A percentile compares a stretch with the other conserved stretches of the same genome.
These are phyloP conservation scores for Camarhynchus parvulus DNA, from an alignment of 2,113 vertebrate genomes.

Conservation along the genomic window DNA sequence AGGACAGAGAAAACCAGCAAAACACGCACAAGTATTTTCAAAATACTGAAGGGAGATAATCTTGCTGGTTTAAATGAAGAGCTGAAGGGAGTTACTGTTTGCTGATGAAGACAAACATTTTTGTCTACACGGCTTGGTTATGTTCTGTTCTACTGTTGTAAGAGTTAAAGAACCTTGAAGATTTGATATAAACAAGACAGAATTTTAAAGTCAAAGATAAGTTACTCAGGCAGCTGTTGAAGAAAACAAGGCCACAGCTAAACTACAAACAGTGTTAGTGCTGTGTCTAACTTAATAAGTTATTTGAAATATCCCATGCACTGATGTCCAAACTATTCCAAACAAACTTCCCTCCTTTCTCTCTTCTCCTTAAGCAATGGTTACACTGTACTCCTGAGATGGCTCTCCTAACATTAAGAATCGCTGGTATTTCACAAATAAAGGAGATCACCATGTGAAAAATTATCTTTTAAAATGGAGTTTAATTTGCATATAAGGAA, in stretches of 20 bases:
- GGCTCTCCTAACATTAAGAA: slow-evolving; percentile 58
- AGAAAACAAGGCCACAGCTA: background rate
- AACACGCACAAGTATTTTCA: background rate
- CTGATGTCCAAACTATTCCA: background rate
- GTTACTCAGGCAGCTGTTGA: slow-evolving; percentile 20
- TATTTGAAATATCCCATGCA: slow-evolving; percentile 3
- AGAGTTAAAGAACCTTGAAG: slow-evolving; percentile 34
- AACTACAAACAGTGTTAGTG: background rate
- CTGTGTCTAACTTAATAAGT: slow-evolving; percentile 54
- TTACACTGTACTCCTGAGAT: background rate
- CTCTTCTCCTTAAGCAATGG: background rate
- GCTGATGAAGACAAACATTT: background rate
- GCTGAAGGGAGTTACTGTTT: background rate
- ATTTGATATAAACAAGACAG: slow-evolving; percentile 25
- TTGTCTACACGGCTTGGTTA: background rate
- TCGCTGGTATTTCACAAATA: slow-evolving; percentile 76
- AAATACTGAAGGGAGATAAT: background rate
- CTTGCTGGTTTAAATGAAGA: background rate
- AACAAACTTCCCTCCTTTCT: background rate
- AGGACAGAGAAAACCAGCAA: background rate
- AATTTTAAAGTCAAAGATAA: slow-evolving; percentile 42
- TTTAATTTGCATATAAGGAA: slow-evolving; percentile 94
- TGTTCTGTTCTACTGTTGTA: background rate
- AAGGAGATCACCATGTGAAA: slow-evolving; percentile 82
- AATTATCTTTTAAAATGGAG: slow-evolving; percentile 92